Percentiles rank a stretch among this genome's conserved stretches.
These are phyloP conservation scores for Aptenodytes forsteri DNA, from an alignment of 2,113 vertebrate species.

Conservation along the genomic window DNA sequence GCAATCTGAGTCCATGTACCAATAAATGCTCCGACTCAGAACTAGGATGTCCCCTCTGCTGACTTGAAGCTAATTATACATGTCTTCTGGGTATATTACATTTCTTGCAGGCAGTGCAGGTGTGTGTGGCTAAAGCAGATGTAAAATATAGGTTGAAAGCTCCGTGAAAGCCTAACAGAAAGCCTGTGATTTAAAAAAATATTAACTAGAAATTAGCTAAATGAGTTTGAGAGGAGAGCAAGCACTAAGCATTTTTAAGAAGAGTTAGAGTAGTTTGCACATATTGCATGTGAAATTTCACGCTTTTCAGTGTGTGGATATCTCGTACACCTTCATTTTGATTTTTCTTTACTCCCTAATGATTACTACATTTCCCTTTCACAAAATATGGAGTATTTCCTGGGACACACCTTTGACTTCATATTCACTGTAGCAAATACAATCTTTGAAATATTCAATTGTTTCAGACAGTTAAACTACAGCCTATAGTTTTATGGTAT, in stretches of 20 bases:
- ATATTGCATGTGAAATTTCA: neutral
- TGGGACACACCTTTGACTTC: neutral
- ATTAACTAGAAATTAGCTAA: neutral
- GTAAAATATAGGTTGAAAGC: neutral
- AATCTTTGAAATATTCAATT: neutral
- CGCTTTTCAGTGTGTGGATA: neutral
- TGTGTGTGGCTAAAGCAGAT: neutral
- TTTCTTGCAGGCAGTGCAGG: neutral
- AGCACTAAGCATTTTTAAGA: neutral
- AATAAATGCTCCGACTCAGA: neutral
- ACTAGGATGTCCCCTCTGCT: neutral
- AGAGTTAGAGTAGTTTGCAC: neutral
- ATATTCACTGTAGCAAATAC: neutral
- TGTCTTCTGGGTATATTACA: neutral
- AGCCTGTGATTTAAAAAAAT: neutral
- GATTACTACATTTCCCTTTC: neutral
- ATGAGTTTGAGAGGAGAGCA: neutral
- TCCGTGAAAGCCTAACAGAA: neutral
- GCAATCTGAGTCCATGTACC: neutral
- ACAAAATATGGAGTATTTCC: neutral
- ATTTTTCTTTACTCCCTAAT: neutral
- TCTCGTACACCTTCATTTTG: neutral
- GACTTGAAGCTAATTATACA: neutral
- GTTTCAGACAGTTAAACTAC: neutral
- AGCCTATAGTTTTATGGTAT: neutral